Base-by-base conservation (phyloP, 2,888 invertebrate species). In the Ophion obscuratus region DNA sequence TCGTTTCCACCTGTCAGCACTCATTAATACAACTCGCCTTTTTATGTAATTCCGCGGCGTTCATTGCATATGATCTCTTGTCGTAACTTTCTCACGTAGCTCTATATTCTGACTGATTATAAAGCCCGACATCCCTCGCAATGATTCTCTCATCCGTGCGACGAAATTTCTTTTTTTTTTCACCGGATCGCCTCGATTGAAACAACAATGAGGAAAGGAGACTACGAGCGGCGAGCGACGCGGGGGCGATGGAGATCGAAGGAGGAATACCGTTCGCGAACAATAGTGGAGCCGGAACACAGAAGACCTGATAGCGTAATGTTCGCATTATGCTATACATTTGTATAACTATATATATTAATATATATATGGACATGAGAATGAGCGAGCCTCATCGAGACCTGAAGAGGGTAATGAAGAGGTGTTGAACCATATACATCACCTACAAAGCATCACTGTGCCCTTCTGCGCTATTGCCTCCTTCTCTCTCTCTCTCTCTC, bases 331-430 rank as follows among this genome's bases (percentile, higher is more conserved):
- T 67, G 80, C 6, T 31, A 73, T 61, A 76, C 67, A 64, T 40
- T 36, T 7, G 7, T 36, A 36, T 36, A 36, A 6, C 10, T 20
- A 75, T 59, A 44, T 20, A 59, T 64, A 20, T 67, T 53, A 67
- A 71, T 47, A 76, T 59, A 78, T 64, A 59, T 68, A 70, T n/a
- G 68, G 59, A 67, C 66, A 73, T 81, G 80, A n/a, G 80, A 77
- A 44, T 66, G 80, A 73, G 80, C 62, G 80, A 74, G 68, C 74
- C 59, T 66, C 59, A 81, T 81, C 83, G 86, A 83, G 78, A 44
- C 78, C 79, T 90, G 91, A 93, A 92, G 92, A 92, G 93, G 90
- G 91, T 93, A 93, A 93, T 92, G 92, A 93, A 92, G 93, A 94
- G 93, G 94, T 92, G 94, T 94, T 92, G 93, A 93, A 93, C 92